Conservation (phyloP, 2,113 vertebrate genomes). For the Panthera uncia region DNA sequence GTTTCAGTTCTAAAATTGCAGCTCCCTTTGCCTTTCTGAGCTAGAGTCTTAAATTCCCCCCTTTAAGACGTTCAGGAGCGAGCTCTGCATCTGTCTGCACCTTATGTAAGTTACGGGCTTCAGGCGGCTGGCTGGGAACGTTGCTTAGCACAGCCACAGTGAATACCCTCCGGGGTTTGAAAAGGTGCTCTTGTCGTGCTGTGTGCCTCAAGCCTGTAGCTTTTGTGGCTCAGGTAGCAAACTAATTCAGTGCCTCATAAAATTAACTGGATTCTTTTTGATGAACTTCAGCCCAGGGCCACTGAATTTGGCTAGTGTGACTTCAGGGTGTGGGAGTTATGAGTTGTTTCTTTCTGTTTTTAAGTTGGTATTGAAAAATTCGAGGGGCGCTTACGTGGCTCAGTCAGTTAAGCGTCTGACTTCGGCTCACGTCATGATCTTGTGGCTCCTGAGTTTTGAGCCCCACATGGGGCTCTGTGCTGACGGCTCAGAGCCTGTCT, state of each 20-base stretch:
- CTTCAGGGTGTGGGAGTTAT: not conserved
- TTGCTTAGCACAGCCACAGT: not conserved
- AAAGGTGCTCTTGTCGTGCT: not conserved
- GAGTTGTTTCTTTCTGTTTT: not conserved
- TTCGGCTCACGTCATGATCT: no score
- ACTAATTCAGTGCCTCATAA: not conserved
- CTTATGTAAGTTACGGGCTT: not conserved
- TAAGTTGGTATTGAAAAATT: not conserved
- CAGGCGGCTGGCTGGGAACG: fast-evolving
- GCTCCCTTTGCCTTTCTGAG: not conserved
- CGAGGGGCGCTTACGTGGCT: no score
- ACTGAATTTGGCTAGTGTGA: not conserved
- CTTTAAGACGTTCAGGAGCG: not conserved
- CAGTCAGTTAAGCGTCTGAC: no score
- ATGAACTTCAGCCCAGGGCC: not conserved
- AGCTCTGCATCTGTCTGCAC: not conserved
- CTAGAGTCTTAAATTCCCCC: not conserved
- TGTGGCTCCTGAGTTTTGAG: no score
- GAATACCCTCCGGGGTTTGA: not conserved
- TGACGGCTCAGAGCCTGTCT: no score
- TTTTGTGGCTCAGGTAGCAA: not conserved
- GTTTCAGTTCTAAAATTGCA: not conserved
- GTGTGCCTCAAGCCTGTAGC: not conserved
- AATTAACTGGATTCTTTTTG: not conserved
- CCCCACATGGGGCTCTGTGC: no score